These are phyloP conservation scores for Dromococcyx pavoninus DNA, from an alignment of 2,797 vertebrate species.

Conservation along the genomic window DNA sequence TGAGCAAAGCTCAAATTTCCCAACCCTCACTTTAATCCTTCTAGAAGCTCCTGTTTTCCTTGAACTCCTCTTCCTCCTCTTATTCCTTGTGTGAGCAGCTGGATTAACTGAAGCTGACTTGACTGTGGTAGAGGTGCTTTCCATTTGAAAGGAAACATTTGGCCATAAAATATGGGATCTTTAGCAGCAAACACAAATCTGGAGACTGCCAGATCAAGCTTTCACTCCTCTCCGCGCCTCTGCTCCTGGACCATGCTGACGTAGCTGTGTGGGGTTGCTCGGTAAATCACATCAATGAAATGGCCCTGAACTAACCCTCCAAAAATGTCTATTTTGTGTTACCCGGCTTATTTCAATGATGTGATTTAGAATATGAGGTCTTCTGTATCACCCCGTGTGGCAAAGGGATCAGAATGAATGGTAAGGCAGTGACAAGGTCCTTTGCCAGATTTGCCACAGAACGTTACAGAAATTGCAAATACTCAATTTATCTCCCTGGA, in stretches of 20 bases:
- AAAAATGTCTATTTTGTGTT: not conserved
- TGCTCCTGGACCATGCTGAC: not conserved
- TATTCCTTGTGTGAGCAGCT: not conserved
- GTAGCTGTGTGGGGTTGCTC: accelerated
- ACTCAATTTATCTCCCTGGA: not conserved
- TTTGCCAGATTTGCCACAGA: not conserved
- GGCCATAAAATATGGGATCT: not conserved
- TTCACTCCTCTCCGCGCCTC: not conserved
- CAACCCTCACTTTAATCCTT: not conserved
- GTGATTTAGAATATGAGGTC: not conserved
- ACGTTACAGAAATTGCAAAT: not conserved
- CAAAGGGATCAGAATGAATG: not conserved
- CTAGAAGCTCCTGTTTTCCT: not conserved
- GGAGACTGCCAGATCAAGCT: not conserved
- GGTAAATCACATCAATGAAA: not conserved
- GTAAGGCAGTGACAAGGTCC: not conserved
- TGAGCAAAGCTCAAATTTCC: not conserved
- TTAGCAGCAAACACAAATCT: not conserved
- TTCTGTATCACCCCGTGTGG: accelerated
- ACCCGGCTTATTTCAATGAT: accelerated
- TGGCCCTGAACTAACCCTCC: not conserved
- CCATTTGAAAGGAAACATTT: not conserved
- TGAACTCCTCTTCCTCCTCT: not conserved
- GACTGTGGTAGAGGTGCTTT: not conserved
- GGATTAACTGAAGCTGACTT: not conserved